phyloP scores from a whole-genome alignment of 2,888 invertebrate species.

The Napeogenes inachia region DNA sequence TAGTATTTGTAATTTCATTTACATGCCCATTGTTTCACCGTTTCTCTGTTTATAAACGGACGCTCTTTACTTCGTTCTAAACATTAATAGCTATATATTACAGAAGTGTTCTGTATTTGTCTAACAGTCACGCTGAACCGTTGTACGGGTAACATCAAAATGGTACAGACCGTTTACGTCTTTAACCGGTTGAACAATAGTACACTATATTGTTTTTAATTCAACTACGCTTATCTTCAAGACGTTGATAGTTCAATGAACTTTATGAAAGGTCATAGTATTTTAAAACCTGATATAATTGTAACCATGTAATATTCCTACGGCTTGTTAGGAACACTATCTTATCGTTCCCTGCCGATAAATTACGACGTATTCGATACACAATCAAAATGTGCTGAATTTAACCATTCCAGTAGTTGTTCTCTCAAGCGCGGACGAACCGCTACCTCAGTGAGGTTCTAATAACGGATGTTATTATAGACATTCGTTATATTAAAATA shows the following conservation, averaged over 20 bases:
- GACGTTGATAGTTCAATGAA: constrained; percentile 31
- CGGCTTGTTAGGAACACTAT: constrained; percentile 39
- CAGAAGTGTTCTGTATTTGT: constrained; percentile 36
- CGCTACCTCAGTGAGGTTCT: constrained; percentile 44
- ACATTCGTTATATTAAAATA: constrained; percentile 1
- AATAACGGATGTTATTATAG: constrained; percentile 25
- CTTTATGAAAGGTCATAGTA: constrained; percentile 2
- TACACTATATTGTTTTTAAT: constrained; percentile 30
- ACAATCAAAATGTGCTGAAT: constrained; percentile 59
- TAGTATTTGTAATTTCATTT: constrained; percentile 5
- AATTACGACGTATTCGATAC: constrained; percentile 66
- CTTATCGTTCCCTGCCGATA: constrained; percentile 65
- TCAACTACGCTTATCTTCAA: no score
- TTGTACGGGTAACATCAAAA: constrained; percentile 38
- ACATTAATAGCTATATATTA: constrained; percentile 36
- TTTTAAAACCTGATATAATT: not conserved
- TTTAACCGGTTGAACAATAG: constrained; percentile 32
- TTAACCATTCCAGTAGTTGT: constrained; percentile 54
- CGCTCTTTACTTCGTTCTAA: constrained; percentile 53
- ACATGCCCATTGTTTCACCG: constrained; percentile 37
- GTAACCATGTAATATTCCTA: constrained; percentile 22
- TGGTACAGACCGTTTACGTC: constrained; percentile 43
- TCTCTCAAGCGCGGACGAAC: constrained; percentile 56
- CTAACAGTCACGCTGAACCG: constrained; percentile 40
- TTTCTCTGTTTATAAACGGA: constrained; percentile 65